Evolutionary conservation across 2,797 vertebrate genomes (phyloP).

Genomic region (Ctenopoma multispine): DNA sequence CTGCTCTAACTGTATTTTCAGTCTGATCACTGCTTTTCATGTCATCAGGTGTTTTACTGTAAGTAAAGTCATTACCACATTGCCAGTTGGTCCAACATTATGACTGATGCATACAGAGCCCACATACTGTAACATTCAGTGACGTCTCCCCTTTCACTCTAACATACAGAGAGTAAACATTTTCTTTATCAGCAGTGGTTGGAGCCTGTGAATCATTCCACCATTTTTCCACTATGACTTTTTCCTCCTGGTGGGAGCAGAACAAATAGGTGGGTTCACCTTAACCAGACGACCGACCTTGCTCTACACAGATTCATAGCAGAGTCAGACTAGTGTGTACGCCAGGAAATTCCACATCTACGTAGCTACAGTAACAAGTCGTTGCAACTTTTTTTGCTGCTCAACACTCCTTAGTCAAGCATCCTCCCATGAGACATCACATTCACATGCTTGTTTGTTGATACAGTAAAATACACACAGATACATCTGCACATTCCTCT

Average conservation of each 20-base stretch:
- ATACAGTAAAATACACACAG: conserved; percentile 57
- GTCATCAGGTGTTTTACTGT: not conserved
- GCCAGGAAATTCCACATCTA: conserved; percentile 3
- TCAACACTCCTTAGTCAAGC: conserved; percentile 4
- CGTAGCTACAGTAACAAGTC: conserved; percentile 14
- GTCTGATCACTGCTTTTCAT: not conserved
- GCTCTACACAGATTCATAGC: conserved; percentile 1
- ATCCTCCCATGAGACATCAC: conserved; percentile 12
- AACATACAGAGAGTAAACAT: not conserved
- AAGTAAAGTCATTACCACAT: no score
- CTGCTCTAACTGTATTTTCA: not conserved
- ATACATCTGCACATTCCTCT: conserved; percentile 63
- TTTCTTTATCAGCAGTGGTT: not conserved
- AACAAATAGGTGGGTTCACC: conserved; percentile 12
- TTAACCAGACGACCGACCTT: conserved; percentile 18
- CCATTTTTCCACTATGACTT: not conserved
- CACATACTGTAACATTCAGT: not conserved
- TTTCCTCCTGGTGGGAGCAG: conserved; percentile 6
- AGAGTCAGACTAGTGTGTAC: not conserved
- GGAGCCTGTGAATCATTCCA: not conserved
- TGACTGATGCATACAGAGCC: not conserved
- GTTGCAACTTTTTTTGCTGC: conserved; percentile 2
- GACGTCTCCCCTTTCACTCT: not conserved
- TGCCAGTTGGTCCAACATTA: no score
- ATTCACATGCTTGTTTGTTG: conserved; percentile 49